These are phyloP conservation scores for Elgaria multicarinata DNA, from an alignment of 2,113 vertebrate species.

Conservation along the genomic window DNA sequence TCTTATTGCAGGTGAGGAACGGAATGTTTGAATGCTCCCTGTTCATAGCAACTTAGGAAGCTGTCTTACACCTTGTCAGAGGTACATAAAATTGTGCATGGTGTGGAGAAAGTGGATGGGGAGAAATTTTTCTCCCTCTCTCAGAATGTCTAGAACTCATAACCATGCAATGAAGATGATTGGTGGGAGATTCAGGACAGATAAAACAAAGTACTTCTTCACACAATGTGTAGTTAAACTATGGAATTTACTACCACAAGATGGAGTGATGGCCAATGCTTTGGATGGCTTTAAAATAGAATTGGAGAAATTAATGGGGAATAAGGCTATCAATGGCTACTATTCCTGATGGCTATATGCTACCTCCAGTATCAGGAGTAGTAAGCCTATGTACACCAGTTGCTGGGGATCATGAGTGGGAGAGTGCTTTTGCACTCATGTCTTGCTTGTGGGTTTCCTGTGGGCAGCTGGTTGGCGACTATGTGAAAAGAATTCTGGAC, in stretches of 20 bases:
- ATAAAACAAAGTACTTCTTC: background rate
- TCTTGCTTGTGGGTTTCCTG: background rate
- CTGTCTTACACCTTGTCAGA: background rate
- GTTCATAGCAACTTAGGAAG: background rate
- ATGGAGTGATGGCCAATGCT: background rate
- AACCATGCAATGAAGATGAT: background rate
- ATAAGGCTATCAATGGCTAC: background rate
- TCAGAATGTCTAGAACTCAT: too few relatives aligned
- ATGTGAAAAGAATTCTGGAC: background rate
- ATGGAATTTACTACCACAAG: background rate
- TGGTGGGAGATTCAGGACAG: background rate
- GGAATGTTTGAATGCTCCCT: background rate
- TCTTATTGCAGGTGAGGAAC: background rate
- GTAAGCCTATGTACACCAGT: background rate
- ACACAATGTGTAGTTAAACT: background rate
- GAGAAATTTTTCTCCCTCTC: background rate
- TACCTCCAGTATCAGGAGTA: background rate
- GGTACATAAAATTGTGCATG: background rate
- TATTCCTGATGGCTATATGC: background rate
- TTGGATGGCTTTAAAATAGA: background rate
- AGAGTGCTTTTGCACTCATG: background rate
- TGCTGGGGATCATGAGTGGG: too few relatives aligned
- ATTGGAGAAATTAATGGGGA: background rate
- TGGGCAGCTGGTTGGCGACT: background rate
- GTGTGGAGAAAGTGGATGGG: background rate